Percentiles rank a stretch among this genome's conserved stretches.
phyloP scores from a whole-genome alignment of 2,113 vertebrate species.

The Arenaria interpres region DNA sequence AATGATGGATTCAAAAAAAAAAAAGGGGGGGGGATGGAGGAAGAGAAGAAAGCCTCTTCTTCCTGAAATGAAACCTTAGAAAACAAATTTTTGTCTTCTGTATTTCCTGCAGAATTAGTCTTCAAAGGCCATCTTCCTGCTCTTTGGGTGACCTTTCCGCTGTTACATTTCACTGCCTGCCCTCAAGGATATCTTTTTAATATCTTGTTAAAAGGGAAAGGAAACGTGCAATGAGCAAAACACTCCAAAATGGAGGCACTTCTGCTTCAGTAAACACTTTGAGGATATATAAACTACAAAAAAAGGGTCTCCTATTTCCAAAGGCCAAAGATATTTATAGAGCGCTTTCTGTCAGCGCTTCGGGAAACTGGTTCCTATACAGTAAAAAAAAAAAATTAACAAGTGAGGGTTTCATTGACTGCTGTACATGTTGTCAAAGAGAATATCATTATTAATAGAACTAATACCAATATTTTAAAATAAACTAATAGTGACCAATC shows the following conservation, averaged over 20 bases:
- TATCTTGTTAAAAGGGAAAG: slow-evolving; percentile 28
- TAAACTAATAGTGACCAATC: not conserved
- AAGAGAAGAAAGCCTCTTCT: not conserved
- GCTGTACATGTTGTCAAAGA: not conserved
- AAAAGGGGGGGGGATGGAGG: too few species aligned
- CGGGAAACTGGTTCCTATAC: not conserved
- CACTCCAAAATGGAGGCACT: slow-evolving; percentile 19
- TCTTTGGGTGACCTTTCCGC: slow-evolving; percentile 29
- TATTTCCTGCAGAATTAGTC: slow-evolving; percentile 32
- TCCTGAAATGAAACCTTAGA: not conserved
- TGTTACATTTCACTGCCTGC: slow-evolving; percentile 21
- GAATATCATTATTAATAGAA: not conserved
- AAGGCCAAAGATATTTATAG: slow-evolving; percentile 42
- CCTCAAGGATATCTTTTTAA: slow-evolving; percentile 48
- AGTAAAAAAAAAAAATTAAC: not conserved
- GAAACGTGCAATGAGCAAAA: not conserved
- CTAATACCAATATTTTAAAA: not conserved
- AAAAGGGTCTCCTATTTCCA: slow-evolving; percentile 23
- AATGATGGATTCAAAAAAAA: not conserved
- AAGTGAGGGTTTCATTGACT: not conserved
- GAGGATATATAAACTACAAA: slow-evolving; percentile 22
- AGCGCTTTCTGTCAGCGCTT: not conserved
- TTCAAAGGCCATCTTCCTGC: slow-evolving; percentile 30
- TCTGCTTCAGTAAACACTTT: slow-evolving; percentile 51
- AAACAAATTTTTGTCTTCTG: not conserved